Percentiles rank a stretch among this genome's conserved stretches.
These are phyloP conservation scores for Lepidonotus clava DNA, from an alignment of 2,888 invertebrate genomes.

Conservation along the genomic window DNA sequence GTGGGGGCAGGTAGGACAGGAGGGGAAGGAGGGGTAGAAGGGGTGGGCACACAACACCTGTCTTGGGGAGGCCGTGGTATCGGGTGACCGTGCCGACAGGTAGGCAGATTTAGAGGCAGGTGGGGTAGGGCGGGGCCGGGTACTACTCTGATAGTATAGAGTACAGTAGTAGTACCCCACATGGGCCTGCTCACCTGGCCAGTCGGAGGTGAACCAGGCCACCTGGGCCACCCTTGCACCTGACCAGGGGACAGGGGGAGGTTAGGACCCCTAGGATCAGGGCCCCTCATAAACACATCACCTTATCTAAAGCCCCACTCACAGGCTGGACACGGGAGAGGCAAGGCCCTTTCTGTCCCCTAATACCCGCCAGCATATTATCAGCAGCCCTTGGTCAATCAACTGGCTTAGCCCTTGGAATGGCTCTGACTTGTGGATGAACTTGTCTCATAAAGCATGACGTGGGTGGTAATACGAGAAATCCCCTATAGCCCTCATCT, in stretches of 20 bases:
- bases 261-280: background rate
- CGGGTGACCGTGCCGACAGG: slow-evolving; percentile 18
- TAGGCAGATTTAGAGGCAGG: slow-evolving; percentile 22
- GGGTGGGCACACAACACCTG: slow-evolving; percentile 20
- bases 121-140: background rate
- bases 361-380: too few relatives aligned
- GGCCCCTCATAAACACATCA: slow-evolving; percentile 17
- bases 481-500: too few relatives aligned
- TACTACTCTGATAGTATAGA: background rate
- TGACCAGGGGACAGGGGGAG: background rate
- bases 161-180: too few relatives aligned
- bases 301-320: background rate
- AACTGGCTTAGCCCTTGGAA: background rate
- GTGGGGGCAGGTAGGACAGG: background rate
- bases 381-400: too few relatives aligned
- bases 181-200: background rate
- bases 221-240: background rate
- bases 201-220: slow-evolving; percentile 11
- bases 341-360: too few relatives aligned
- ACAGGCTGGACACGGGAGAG: too few relatives aligned
- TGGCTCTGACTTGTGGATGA: background rate
- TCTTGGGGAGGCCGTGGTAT: background rate
- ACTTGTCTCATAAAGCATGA: slow-evolving; percentile 36
- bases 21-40: background rate
- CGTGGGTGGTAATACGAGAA: slow-evolving; percentile 6